These are phyloP conservation scores for Aythya baeri DNA, from an alignment of 2,113 vertebrate genomes.

Conservation along the genomic window DNA sequence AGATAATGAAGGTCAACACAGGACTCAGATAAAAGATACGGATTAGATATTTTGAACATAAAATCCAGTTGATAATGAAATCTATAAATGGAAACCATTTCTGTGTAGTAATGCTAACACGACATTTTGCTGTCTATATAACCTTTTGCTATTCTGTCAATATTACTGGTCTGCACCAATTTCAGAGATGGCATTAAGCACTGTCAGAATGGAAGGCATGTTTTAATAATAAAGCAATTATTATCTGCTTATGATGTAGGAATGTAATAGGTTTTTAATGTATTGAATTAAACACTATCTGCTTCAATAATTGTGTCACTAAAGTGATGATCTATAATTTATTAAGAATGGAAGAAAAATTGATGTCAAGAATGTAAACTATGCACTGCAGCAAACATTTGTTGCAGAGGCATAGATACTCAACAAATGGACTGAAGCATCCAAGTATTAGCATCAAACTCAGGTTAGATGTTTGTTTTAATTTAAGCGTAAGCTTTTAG, in stretches of 20 bases:
- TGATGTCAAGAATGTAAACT: neutral
- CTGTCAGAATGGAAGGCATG: constrained; percentile 5
- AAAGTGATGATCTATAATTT: constrained; percentile 41
- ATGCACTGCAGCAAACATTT: neutral
- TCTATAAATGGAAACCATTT: constrained; percentile 57
- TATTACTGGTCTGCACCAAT: constrained; percentile 5
- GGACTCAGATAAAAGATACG: constrained; percentile 10
- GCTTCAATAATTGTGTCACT: constrained; percentile 13
- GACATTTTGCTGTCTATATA: constrained; percentile 51
- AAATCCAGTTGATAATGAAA: constrained; percentile 45
- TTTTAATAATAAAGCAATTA: constrained; percentile 58
- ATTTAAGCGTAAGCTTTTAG: neutral
- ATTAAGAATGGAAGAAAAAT: constrained; percentile 2
- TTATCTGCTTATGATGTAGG: constrained; percentile 19
- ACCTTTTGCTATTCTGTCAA: constrained; percentile 51
- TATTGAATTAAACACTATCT: constrained; percentile 58
- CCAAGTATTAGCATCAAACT: neutral
- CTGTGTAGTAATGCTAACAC: constrained; percentile 29
- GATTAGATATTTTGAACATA: constrained; percentile 41
- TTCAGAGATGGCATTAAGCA: constrained; percentile 34
- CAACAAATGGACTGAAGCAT: neutral
- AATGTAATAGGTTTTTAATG: constrained; percentile 65
- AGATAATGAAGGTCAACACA: constrained; percentile 31
- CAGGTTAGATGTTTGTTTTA: neutral
- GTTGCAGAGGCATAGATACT: neutral